Evolutionary conservation across 2,797 vertebrate genomes (phyloP).

Genomic region (Pyrocephalus nanus): DNA sequence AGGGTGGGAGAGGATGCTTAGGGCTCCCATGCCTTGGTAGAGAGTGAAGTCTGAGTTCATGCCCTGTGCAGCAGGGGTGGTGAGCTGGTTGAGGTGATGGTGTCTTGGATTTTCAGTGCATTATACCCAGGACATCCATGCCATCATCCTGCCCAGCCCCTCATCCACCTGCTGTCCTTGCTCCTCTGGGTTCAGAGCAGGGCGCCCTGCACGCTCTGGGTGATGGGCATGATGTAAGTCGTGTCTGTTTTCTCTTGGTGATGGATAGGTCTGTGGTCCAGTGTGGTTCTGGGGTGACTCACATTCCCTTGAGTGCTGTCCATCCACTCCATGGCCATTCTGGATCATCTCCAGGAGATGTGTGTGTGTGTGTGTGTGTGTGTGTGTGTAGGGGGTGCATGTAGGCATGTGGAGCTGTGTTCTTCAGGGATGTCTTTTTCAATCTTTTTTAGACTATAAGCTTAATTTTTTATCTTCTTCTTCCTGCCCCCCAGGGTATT

Average conservation of each 20-base stretch:
- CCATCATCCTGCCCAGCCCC: background rate
- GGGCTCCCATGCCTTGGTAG: background rate
- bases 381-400: background rate
- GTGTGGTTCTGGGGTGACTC: background rate
- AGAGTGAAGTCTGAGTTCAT: background rate
- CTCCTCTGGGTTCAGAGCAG: background rate
- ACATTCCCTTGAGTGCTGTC: background rate
- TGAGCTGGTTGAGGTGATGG: background rate
- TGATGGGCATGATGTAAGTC: background rate
- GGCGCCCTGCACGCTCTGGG: fast-evolving
- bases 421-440: background rate
- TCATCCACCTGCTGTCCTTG: background rate
- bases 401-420: background rate
- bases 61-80: fast-evolving
- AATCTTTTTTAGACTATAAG: background rate
- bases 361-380: background rate
- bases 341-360: background rate
- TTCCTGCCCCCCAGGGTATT: background rate
- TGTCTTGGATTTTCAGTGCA: background rate
- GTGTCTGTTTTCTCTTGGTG: background rate
- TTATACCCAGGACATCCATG: background rate
- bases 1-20: background rate
- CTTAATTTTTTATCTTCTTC: background rate
- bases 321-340: background rate
- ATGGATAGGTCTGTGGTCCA: background rate